phyloP scores from a whole-genome alignment of 2,113 vertebrate species.

The Thalassarche chlororhynchos region DNA sequence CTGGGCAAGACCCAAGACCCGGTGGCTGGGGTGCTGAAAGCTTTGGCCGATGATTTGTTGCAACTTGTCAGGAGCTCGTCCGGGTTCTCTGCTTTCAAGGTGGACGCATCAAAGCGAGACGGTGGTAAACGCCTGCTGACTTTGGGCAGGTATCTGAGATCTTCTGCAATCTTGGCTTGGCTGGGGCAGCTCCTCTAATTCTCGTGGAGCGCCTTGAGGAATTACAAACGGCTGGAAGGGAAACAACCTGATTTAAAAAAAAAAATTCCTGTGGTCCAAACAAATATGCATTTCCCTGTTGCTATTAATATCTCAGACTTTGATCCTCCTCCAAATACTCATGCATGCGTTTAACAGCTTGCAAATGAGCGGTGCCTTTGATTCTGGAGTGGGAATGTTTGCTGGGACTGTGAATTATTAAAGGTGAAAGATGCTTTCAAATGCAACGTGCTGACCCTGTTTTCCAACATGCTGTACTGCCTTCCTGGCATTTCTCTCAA shows the following conservation, averaged over 20 bases:
- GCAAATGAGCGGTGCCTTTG: not conserved
- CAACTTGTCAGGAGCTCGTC: not conserved
- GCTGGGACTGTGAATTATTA: not conserved
- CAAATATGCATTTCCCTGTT: not conserved
- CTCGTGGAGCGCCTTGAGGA: not conserved
- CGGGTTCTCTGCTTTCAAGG: not conserved
- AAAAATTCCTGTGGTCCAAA: not conserved
- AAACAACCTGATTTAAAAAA: not conserved
- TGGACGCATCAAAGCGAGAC: not conserved
- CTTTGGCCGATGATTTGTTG: not conserved
- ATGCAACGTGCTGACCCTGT: fast-evolving
- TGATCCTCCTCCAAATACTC: not conserved
- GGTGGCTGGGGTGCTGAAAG: not conserved
- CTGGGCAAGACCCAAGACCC: not conserved
- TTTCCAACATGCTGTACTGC: not conserved
- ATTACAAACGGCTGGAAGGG: not conserved
- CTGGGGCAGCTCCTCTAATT: not conserved
- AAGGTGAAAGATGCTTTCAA: not conserved
- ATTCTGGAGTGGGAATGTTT: not conserved
- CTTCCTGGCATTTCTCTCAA: not conserved
- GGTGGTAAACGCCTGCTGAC: not conserved
- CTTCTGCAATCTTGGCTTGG: not conserved
- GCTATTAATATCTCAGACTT: not conserved
- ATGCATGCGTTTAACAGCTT: not conserved
- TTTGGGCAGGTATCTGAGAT: not conserved